Base-by-base conservation (phyloP, 1,140 invertebrate species). In the Colletes gigas region DNA sequence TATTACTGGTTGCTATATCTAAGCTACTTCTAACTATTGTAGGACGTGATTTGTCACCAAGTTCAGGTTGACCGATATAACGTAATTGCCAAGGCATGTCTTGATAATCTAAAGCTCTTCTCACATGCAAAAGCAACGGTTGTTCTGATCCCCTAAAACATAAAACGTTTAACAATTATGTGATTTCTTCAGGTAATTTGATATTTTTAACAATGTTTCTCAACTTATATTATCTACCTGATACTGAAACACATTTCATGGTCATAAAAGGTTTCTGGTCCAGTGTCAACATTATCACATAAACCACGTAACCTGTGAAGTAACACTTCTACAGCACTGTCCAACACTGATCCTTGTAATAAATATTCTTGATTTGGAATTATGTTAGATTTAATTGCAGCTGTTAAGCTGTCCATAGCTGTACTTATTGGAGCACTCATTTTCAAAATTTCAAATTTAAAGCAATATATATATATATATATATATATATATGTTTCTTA, bases 241-340 rank as follows among this genome's bases (percentile, higher is more conserved):
- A 97, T 95, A 78, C 95, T 97, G 87, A 97, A 97, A 91, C 96
- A 97, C 87, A 97, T 96, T 94, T 98, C 97, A 88, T 98, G 97
- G 93, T 99, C 98, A 90, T 98, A 95, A 91, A 99, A 99, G 1
- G 96, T 96, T 94, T 99, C 98, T 10, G 97, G 96, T 8, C 96
- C 97, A 75, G 96, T 95, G 90, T 99, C 98, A 8, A 98, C 97
- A 94, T 99, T 98, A 86, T 99, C 98, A 93, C 98, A 99, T 0
- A 99, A 94, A 3, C 98, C 98, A 85, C 98, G 94, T 15, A 99
- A 94, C 85, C 98, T 94, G 90, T 99, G 98, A 17, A 99, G 93
- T 21, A 99, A 94, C n/a, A 98, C 97, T 92, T 98, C 98, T 15
- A 98, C 97, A 63, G 97, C 96, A n/a, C 95, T 96, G 92, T 99